Evolutionary conservation across 2,797 vertebrate genomes (phyloP), one percentile per base, ranked within the genome.

Genomic region (Rousettus madagascariensis): DNA sequence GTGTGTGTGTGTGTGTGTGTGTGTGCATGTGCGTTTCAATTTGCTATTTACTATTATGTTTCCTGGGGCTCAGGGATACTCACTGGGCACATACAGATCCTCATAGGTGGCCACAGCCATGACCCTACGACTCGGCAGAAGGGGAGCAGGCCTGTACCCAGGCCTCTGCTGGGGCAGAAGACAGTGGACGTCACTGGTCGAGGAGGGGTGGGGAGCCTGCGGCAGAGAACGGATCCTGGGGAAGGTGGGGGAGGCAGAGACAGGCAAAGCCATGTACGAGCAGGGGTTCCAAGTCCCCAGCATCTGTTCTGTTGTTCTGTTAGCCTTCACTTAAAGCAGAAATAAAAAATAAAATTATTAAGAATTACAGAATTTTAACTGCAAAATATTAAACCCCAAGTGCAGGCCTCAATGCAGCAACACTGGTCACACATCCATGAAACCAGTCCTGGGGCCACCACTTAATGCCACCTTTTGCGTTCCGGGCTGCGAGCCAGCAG

Each of bases 341-440:
- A 66, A 66, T 91, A 8, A 57, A 59, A 91, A 85, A 82, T 86
- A 86, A 92, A 90, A 66, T 38, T 79, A 57, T 30, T 65, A 89
- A 93, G 65, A 71, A 74, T 93, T 84, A 90, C 36, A 68, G 89
- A 66, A 86, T 36, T 49, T 13, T 66, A 30, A 11, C 30, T 22
- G 1, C 24, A 75, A 55, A 80, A 24, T 8, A 22, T 65, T 74
- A 88, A 95, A 22, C 15, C 24, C 43, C 78, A 78, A 71, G 69
- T 30, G 7, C 8, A 24, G 59, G 8, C 24, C 8, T 24, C 38
- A 28, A 1, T 0, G 0, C 0, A 1, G 26, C 28, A 19, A 24
- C 43, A 33, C 2, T 71, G 55, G 12, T 41, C 16, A 28, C 19
- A 69, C 6, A 46, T 26, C 33, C 13, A 2, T 7, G n/a, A 46